Base-by-base conservation (phyloP, 2,113 vertebrate species). In the Dipodomys merriami region DNA sequence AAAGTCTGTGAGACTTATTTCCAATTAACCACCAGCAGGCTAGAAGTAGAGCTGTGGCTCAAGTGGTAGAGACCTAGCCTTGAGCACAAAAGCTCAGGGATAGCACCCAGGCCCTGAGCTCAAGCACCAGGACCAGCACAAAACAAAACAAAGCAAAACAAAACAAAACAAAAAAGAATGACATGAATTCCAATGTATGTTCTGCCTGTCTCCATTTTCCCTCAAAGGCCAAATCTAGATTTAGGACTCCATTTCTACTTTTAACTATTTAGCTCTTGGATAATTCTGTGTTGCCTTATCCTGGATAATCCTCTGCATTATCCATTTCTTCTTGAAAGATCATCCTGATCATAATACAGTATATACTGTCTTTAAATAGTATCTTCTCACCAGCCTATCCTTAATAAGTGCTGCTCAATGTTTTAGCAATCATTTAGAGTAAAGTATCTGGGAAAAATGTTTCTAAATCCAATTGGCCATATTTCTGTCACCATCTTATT, bases 381-480 rank as follows among this genome's bases (percentile, higher is more conserved):
- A 46, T 69, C 13, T 7, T 73, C 65, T 65, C 73, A 86, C 74
- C 25, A 83, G 60, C 9, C 30, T 60, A 74, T 44, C 19, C 2
- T 7, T 64, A 74, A 46, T 23, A 88, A 19, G 13, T 92, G 68
- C 60, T 83, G 44, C 49, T 81, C 25, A 72, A 62, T 35, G 27
- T 94, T 87, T 79, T 79, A 89, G 77, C 11, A 87, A n/a, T 39
- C 18, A 35, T 39, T 94, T 67, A n/a, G n/a, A n/a, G n/a, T n/a
- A 93, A 91, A 96, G 79, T 4, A 72, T 69, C 29, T 74, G 65
- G 30, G 76, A 77, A 80, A 96, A 83, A n/a, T 15, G 33, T 80
- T 68, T 73, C 86, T 90, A 87, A 83, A 83, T 83, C 39, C 29
- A 83, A 72, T 2, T 25, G 10, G 27, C 73, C 30, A 46, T 15